Evolutionary conservation across 2,888 invertebrate genomes (phyloP), one percentile per base, ranked within the genome.

Genomic region (Cantharis rustica): DNA sequence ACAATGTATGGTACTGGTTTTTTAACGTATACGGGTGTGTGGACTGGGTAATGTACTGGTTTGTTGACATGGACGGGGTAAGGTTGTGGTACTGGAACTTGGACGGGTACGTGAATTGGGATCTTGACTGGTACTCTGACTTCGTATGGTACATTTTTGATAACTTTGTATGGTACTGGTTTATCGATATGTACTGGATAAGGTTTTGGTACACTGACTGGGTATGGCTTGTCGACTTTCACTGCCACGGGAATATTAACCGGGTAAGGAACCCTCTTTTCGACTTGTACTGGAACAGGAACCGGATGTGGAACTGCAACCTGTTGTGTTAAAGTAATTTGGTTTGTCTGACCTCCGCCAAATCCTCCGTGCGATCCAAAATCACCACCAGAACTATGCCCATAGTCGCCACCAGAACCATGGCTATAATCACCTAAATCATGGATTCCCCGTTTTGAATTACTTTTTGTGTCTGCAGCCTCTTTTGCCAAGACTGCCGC

Each of bases 101-200:
- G 84, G 16, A 86, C 84, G 68, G 86, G 87, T 10, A 85, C 85
- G 23, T 86, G 84, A 4, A 86, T 84, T 4, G 85, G 83, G 69
- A 87, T 85, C 79, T 83, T 87, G 10, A 89, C 88, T 80, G 89
- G 88, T 64, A 89, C 88, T 86, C 86, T 84, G 20, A 87, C 87
- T 79, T 84, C 88, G 11, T 74, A 62, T 47, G 87, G 91, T 0
- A 91, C 90, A 0, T 90, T 90, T 79, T 90, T 91, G 2, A 91
- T 88, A 2, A 91, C 90, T 2, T 89, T 90, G 61, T 89, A 89
- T 1, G 90, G 89, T 62, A 91, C 89, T 3, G 90, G 90, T 73
- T 90, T 88, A 75, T 90, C 90, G 0, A 91, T 89, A 0, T 89
- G 86, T 0, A 91, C 90, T 75, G 87, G 86, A 75, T 86, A 85